Conservation (phyloP, 2,113 vertebrate species). For the Oryzias curvinotus region DNA sequence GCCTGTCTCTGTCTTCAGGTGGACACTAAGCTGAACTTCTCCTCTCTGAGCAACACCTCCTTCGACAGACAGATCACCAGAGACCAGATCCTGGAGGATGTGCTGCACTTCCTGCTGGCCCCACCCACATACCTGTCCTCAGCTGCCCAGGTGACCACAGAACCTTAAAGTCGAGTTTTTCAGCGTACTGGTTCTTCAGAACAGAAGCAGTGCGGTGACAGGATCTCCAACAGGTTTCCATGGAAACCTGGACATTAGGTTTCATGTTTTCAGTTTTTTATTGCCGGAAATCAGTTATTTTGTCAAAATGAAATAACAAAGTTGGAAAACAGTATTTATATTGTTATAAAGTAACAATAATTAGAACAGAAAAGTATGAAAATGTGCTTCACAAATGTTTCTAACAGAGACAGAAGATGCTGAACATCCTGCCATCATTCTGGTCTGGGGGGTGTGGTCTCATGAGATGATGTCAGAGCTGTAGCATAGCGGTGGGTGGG, state of each 20-base stretch:
- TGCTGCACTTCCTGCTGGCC: constrained; percentile 82
- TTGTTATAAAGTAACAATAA: too few relatives aligned
- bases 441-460: too few relatives aligned
- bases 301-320: too few relatives aligned
- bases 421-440: too few relatives aligned
- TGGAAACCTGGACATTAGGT: too few relatives aligned
- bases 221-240: too few relatives aligned
- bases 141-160: constrained; percentile 4
- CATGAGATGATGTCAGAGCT: too few relatives aligned
- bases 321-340: too few relatives aligned
- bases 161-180: not conserved
- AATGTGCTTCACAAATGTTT: too few relatives aligned
- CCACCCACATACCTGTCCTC: constrained; percentile 45
- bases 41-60: constrained; percentile 63
- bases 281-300: not conserved
- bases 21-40: constrained; percentile 80
- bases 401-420: too few relatives aligned
- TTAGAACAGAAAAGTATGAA: not conserved
- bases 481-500: not conserved
- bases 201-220: too few relatives aligned
- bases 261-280: not conserved
- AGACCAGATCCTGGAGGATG: constrained; percentile 86
- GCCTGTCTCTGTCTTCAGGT: constrained; percentile 72
- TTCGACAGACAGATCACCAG: constrained; percentile 82
- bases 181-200: too few relatives aligned